Base-by-base conservation (phyloP, 2,797 vertebrate genomes). In the Darevskia nairensis region DNA sequence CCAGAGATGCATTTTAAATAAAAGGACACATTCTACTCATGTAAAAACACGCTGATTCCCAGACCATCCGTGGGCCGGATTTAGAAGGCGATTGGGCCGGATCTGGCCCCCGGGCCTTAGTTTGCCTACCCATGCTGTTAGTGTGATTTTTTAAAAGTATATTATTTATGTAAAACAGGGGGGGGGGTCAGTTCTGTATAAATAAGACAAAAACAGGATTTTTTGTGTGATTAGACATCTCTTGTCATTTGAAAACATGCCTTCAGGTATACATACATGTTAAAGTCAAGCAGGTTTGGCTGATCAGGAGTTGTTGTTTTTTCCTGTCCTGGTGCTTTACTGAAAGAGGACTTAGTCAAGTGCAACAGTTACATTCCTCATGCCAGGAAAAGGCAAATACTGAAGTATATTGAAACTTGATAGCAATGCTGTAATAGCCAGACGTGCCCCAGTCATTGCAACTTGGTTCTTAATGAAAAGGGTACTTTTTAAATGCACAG, bases 401-500 rank as follows among this genome's bases (percentile, higher is more conserved):
- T 39, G 0, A 82, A 90, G 41, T 82, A 74, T 82, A 90, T 64
- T 89, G 59, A 90, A 91, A 90, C 0, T 0, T 86, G 35, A 75
- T 27, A 84, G 19, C 50, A 79, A 55, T 39, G 21, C 8, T 72
- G 29, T 44, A 13, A n/a, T 64, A 32, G n/a, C n/a, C 21, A 23
- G n/a, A 35, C 21, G 15, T 72, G 17, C 32, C 39, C 39, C 35
- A n/a, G 61, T 41, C n/a, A 74, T 55, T 81, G 17, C 46, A 19
- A 32, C 39, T 9, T 21, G 23, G 39, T 46, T 27, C 29, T 46
- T 77, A 32, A 85, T 59, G 23, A 46, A 46, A 44, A 7, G 66
- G 25, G 17, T 75, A 29, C 88, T 87, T 93, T 92, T 93, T 82
- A 29, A 91, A 91, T 89, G 13, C 69, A 86, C 50, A 80, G 72